These are phyloP conservation scores for Barnardius zonarius DNA, from an alignment of 2,113 vertebrate genomes.

Conservation along the genomic window DNA sequence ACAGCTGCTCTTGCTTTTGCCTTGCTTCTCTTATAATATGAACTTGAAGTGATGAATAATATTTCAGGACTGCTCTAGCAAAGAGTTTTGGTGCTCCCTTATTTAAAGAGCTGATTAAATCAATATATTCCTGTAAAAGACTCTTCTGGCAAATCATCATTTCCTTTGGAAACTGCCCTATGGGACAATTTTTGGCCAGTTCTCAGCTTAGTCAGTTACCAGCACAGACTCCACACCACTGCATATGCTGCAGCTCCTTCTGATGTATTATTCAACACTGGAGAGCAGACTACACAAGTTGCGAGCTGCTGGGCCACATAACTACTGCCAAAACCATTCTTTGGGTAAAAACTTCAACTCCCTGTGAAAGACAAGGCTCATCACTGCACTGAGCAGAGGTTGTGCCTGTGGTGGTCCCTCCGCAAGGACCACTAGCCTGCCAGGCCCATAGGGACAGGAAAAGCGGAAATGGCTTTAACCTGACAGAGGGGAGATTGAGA, in stretches of 20 bases:
- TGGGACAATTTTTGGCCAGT: not conserved
- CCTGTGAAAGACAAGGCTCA: not conserved
- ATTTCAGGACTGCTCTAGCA: not conserved
- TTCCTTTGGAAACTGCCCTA: not conserved
- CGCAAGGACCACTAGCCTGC: not conserved
- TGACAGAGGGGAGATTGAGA: not conserved
- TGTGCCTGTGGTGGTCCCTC: not conserved
- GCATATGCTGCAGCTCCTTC: not conserved
- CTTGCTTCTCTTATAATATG: not conserved
- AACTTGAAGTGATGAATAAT: not conserved
- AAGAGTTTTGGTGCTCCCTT: not conserved
- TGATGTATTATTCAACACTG: accelerated
- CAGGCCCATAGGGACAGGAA: not conserved
- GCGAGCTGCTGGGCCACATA: not conserved
- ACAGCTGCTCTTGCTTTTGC: not conserved
- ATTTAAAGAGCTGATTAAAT: not conserved
- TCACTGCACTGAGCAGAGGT: not conserved
- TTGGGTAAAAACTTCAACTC: not conserved
- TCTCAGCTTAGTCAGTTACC: not conserved
- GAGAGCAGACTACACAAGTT: not conserved
- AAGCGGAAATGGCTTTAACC: not conserved
- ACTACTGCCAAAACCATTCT: not conserved
- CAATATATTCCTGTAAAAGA: not conserved
- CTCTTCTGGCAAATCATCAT: not conserved
- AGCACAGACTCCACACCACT: not conserved